These are phyloP conservation scores for Agrochola lota DNA, from an alignment of 2,888 invertebrate genomes.

Conservation along the genomic window DNA sequence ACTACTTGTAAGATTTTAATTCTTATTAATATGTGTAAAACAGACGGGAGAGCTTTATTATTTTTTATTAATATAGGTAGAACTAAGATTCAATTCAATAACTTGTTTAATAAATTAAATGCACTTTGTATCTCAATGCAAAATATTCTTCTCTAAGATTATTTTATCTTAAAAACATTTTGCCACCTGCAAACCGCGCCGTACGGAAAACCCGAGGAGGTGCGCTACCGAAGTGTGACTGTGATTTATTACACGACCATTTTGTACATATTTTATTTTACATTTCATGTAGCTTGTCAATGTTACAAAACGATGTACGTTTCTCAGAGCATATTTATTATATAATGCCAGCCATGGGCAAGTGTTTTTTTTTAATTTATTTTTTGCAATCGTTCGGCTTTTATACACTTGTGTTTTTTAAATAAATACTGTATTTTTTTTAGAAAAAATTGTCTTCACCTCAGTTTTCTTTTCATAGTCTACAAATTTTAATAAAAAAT, in stretches of 20 bases:
- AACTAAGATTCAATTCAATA: background rate
- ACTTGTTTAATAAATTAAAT: background rate
- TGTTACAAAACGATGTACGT: constrained; percentile 45
- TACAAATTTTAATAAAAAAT: too few species aligned
- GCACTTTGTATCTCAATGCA: background rate
- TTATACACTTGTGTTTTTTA: too few species aligned
- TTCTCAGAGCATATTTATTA: constrained; percentile 5
- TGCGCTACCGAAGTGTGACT: constrained; percentile 46
- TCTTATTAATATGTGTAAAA: too few species aligned
- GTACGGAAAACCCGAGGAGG: constrained; percentile 23
- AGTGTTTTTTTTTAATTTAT: too few species aligned
- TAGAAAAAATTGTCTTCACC: too few species aligned
- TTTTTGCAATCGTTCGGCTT: too few species aligned
- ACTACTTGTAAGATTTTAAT: too few species aligned
- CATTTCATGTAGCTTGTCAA: constrained; percentile 56
- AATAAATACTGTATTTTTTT: too few species aligned
- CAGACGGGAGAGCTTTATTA: too few species aligned
- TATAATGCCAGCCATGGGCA: too few species aligned
- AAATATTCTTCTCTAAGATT: constrained; percentile 21
- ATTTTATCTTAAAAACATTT: constrained; percentile 49
- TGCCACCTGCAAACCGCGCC: constrained; percentile 34
- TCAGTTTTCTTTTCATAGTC: too few species aligned
- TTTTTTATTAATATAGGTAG: background rate
- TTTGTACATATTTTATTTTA: constrained; percentile 59
- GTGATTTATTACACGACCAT: constrained; percentile 57